Evolutionary conservation across 1,140 invertebrate species (phyloP), one percentile per base, ranked within the genome.

Genomic region (Reticulitermes speratus): DNA sequence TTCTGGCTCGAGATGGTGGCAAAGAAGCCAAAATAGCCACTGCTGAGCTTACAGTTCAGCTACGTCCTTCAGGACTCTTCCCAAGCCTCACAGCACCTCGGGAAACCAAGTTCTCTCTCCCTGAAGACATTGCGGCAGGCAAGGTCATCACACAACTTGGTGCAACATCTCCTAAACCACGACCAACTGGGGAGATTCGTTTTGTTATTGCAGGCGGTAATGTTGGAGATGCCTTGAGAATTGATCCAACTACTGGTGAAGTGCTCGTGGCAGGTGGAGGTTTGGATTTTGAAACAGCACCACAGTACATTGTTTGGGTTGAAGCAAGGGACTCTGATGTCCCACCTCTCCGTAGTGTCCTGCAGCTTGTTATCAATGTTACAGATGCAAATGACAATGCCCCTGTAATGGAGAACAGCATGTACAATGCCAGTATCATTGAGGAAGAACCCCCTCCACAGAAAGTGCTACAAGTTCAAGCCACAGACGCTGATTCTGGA

Each of bases 121-220:
- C 95, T 0, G 97, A 98, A 92, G 96, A 97, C 90, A 94, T 95
- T 3, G 92, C 93, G 5, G 94, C 95, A 88, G 95, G 95, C 3
- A 94, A 94, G 88, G 89, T 95, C 45, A 94, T 98, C 48, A 95
- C 95, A 12, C 94, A 93, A 88, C 89, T 97, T 23, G 93, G 91
- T 87, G 96, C 95, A 0, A 93, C 93, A 86, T 95, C 95, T 0
- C 95, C 96, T 0, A 97, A 97, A 89, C 93, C 93, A 85, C 95
- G 95, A 2, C 90, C 94, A 9, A 91, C 91, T 19, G 95, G 94
- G 6, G 93, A 94, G 87, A 91, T 97, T 32, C 93, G 94, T 82
- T 99, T 96, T 90, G 94, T 94, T 30, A 96, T 99, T 88, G 97
- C 97, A 30, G 98, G 97, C 16, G 98, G 98, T 9, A 98, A 99